Conservation (phyloP, 2,888 invertebrate genomes). For the Eupithecia subfuscata region DNA sequence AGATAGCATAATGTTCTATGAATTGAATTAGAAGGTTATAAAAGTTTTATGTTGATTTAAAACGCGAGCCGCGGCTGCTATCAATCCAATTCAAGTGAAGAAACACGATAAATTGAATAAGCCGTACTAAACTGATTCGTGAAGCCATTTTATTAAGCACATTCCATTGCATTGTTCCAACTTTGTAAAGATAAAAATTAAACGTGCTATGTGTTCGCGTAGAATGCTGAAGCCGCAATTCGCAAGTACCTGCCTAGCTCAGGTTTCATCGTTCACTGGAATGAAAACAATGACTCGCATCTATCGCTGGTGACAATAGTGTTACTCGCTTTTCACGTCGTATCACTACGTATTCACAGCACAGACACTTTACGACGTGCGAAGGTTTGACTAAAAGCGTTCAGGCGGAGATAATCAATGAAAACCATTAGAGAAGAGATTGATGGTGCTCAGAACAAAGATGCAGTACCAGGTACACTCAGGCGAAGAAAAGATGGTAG, state of each 20-base stretch:
- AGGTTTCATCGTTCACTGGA: constrained; percentile 60
- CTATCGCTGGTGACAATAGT: constrained; percentile 64
- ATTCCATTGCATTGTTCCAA: background rate
- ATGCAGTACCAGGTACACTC: constrained; percentile 11
- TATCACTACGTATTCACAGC: constrained; percentile 5
- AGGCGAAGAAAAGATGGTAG: constrained; percentile 3
- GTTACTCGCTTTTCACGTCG: constrained; percentile 46
- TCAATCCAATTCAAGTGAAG: constrained; percentile 63
- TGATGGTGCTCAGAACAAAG: constrained; percentile 36
- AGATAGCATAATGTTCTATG: constrained; percentile 63
- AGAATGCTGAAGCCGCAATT: constrained; percentile 60
- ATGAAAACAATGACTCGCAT: constrained; percentile 70
- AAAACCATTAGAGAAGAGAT: constrained; percentile 35
- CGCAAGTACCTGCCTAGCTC: constrained; percentile 62
- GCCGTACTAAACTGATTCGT: constrained; percentile 10
- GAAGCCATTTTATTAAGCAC: constrained; percentile 15
- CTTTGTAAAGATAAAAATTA: constrained; percentile 31
- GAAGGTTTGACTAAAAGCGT: constrained; percentile 32
- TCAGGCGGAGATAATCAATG: constrained; percentile 25
- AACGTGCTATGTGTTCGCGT: constrained; percentile 44
- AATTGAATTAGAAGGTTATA: constrained; percentile 73
- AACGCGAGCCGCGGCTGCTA: constrained; percentile 62
- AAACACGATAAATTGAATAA: constrained; percentile 56
- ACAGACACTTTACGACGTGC: background rate
- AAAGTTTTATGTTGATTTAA: constrained; percentile 77